These are phyloP conservation scores for Suillia variegata DNA, from an alignment of 2,888 invertebrate genomes.

Conservation along the genomic window DNA sequence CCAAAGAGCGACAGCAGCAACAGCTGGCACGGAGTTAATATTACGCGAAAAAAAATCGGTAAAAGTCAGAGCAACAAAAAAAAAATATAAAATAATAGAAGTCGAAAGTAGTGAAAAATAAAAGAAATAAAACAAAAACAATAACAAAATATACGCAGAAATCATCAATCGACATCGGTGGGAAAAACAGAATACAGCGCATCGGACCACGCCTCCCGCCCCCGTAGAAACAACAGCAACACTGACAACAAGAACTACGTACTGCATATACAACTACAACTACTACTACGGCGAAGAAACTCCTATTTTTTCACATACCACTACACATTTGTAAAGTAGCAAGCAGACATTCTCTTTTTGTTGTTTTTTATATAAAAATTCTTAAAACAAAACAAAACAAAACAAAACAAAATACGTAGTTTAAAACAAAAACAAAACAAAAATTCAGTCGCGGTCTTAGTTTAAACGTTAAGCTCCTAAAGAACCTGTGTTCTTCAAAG, in stretches of 20 bases:
- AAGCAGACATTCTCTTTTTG: background rate
- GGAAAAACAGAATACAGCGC: slow-evolving; percentile 31
- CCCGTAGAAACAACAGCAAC: background rate
- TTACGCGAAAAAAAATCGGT: background rate
- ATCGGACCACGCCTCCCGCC: slow-evolving; percentile 5
- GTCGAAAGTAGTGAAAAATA: background rate
- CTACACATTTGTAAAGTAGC: slow-evolving; percentile 33
- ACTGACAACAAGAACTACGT: background rate
- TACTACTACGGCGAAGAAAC: slow-evolving; percentile 12
- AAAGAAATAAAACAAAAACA: slow-evolving; percentile 8
- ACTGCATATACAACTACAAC: no score
- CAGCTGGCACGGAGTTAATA: background rate
- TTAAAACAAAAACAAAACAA: slow-evolving; percentile 10
- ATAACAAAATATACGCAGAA: slow-evolving; percentile 6
- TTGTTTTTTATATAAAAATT: slow-evolving; percentile 4
- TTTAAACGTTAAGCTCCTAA: slow-evolving; percentile 56
- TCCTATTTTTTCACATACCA: slow-evolving; percentile 34
- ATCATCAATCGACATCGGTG: slow-evolving; percentile 44
- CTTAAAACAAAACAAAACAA: slow-evolving; percentile 12
- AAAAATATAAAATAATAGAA: background rate
- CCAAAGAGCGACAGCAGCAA: no score
- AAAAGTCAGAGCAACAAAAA: background rate
- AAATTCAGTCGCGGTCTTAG: slow-evolving; percentile 41
- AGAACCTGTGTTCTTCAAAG: slow-evolving; percentile 45
- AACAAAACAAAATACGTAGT: slow-evolving; percentile 10